phyloP scores from a whole-genome alignment of 2,888 invertebrate genomes.

The Megastigmus dorsalis region DNA sequence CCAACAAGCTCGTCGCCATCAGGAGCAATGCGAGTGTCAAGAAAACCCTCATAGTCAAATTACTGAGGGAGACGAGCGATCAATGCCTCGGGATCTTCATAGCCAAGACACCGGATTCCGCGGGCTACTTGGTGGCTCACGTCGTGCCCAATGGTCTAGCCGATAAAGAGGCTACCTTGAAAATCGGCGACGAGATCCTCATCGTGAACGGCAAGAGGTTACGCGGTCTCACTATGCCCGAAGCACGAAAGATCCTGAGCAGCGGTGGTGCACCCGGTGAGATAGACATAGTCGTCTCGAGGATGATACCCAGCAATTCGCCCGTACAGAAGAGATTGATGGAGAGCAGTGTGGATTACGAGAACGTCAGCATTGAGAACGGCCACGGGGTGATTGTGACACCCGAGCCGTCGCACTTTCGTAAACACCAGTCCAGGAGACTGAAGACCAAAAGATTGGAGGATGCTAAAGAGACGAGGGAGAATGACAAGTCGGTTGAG shows the following conservation, averaged over 20 bases:
- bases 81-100: conserved; percentile 85
- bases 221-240: conserved; percentile 80
- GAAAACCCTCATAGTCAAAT: conserved; percentile 76
- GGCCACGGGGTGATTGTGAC: conserved; percentile 75
- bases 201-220: conserved; percentile 84
- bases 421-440: conserved; percentile 66
- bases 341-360: conserved; percentile 84
- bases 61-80: conserved; percentile 77
- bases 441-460: conserved; percentile 2
- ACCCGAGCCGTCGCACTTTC: conserved; percentile 71
- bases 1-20: conserved; percentile 38
- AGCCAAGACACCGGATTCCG: conserved; percentile 78
- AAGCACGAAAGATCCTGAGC: conserved; percentile 81
- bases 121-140: conserved; percentile 82
- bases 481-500: conserved; percentile 54
- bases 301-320: conserved; percentile 70
- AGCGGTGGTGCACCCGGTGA: conserved; percentile 77
- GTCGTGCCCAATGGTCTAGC: conserved; percentile 83
- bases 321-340: conserved; percentile 73
- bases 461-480: conserved; percentile 5
- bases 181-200: conserved; percentile 83
- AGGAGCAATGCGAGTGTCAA: conserved; percentile 62
- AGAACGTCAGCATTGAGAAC: conserved; percentile 76
- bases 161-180: conserved; percentile 81
- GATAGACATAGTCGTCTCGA: conserved; percentile 81